These are phyloP conservation scores for Homarus americanus DNA, from an alignment of 1,140 invertebrate genomes.

Conservation along the genomic window DNA sequence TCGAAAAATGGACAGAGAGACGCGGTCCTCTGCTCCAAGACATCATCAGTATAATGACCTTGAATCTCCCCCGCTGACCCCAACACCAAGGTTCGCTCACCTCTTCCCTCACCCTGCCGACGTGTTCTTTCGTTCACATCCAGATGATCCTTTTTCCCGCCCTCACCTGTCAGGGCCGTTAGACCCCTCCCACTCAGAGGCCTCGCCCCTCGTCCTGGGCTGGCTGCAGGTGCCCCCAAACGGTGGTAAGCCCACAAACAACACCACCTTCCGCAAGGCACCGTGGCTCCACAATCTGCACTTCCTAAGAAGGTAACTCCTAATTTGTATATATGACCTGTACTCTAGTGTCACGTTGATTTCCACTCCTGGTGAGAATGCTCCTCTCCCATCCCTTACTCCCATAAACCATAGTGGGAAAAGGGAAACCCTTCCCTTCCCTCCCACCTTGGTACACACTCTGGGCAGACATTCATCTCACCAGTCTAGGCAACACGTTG, in stretches of 20 bases:
- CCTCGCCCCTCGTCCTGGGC: slow-evolving; percentile 46
- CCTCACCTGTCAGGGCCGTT: neutral
- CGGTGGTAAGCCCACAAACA: neutral
- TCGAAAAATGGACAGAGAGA: neutral
- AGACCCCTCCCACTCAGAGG: neutral
- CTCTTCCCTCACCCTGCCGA: slow-evolving; percentile 36
- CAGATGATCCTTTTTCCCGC: neutral
- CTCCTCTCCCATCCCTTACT: neutral
- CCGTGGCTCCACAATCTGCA: slow-evolving; percentile 31
- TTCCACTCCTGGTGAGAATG: neutral
- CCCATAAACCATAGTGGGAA: neutral
- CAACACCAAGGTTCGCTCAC: neutral
- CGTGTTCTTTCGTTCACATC: slow-evolving; percentile 28
- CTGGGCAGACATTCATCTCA: no score
- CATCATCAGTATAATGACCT: neutral
- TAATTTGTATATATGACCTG: neutral
- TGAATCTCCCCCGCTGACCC: neutral
- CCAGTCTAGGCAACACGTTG: no score
- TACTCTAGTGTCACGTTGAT: neutral
- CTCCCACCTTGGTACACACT: no score
- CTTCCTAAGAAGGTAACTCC: neutral
- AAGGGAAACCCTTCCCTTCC: no score
- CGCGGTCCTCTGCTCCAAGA: neutral
- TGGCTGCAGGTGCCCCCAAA: slow-evolving; percentile 56
- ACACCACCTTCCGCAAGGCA: slow-evolving; percentile 41